Conservation (phyloP, 1,140 invertebrate genomes). For the Carposina sasakii region DNA sequence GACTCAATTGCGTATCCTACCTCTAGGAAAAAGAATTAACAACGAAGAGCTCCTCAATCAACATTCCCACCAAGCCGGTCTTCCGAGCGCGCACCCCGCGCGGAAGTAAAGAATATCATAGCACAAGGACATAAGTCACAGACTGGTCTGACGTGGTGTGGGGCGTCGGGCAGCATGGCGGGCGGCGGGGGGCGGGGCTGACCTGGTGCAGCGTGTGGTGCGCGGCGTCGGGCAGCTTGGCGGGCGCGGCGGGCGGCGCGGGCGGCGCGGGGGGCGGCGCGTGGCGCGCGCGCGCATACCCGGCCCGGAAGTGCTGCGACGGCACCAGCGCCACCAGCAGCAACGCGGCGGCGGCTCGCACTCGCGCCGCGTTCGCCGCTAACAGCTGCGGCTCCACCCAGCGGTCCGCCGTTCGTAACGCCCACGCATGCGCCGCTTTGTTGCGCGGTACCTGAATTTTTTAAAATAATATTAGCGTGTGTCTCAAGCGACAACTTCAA, state of each 20-base stretch:
- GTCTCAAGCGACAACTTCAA: no score
- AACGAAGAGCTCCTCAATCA: no score
- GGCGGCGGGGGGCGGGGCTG: neutral
- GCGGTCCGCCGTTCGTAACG: conserved; percentile 87
- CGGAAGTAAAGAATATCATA: no score
- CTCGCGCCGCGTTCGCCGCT: conserved; percentile 87
- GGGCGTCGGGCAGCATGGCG: conserved; percentile 4
- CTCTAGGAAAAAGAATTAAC: no score
- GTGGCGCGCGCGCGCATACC: conserved; percentile 75
- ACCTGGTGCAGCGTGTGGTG: conserved; percentile 85
- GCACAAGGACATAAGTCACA: no score
- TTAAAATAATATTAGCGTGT: no score
- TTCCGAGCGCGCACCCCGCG: no score
- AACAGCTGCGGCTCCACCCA: conserved; percentile 94
- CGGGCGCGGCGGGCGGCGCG: conserved; percentile 41
- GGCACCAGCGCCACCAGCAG: conserved; percentile 91
- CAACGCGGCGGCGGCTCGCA: conserved; percentile 87
- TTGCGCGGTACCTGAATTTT: conserved; percentile 87
- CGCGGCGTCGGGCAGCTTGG: conserved; percentile 77
- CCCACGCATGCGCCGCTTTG: conserved; percentile 91
- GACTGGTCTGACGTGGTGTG: no score
- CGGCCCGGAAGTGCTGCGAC: conserved; percentile 89
- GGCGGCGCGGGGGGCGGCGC: conserved; percentile 65
- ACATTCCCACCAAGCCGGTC: no score
- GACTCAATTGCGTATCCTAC: no score